A percentile compares a stretch with the other conserved stretches of the same genome.
phyloP scores from a whole-genome alignment of 2,113 vertebrate genomes.

The Menidia beryllina region DNA sequence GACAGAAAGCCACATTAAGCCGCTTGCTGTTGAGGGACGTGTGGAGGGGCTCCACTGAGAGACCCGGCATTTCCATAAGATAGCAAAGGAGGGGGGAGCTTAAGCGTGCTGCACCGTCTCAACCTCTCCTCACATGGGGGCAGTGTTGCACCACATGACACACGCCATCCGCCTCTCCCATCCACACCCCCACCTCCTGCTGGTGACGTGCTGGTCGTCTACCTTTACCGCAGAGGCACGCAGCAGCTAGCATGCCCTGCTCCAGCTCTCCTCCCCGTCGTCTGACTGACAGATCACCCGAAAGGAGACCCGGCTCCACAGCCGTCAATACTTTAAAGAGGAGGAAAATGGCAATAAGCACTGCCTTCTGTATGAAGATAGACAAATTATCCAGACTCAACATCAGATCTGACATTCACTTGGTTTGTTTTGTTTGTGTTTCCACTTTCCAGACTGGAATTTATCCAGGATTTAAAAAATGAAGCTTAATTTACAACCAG shows the following conservation, averaged over 20 bases:
- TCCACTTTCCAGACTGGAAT: no score
- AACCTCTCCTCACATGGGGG: constrained; percentile 73
- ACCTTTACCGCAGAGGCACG: constrained; percentile 42
- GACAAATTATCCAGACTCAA: background rate
- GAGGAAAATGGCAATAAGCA: background rate
- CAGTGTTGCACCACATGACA: constrained; percentile 75
- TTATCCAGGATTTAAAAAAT: no score
- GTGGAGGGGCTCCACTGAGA: constrained; percentile 35
- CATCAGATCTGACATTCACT: background rate
- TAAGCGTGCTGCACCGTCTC: background rate
- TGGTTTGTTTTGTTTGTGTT: background rate
- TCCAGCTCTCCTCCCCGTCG: constrained; percentile 10
- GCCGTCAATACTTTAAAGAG: background rate
- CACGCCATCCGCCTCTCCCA: constrained; percentile 10
- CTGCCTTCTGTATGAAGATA: background rate
- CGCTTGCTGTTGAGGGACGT: constrained; percentile 33
- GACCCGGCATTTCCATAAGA: constrained; percentile 15
- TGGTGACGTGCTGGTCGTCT: constrained; percentile 39
- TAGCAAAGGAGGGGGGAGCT: background rate
- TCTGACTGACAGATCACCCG: constrained; percentile 11
- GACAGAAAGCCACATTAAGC: constrained; percentile 50
- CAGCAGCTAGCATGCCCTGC: constrained; percentile 30
- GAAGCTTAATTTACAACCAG: no score
- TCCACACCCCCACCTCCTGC: constrained; percentile 9
- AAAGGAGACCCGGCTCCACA: constrained; percentile 3